Percentiles rank a stretch among this genome's conserved stretches.
These are phyloP conservation scores for Taenioides sp. DNA, from an alignment of 2,797 vertebrate genomes.

Conservation along the genomic window DNA sequence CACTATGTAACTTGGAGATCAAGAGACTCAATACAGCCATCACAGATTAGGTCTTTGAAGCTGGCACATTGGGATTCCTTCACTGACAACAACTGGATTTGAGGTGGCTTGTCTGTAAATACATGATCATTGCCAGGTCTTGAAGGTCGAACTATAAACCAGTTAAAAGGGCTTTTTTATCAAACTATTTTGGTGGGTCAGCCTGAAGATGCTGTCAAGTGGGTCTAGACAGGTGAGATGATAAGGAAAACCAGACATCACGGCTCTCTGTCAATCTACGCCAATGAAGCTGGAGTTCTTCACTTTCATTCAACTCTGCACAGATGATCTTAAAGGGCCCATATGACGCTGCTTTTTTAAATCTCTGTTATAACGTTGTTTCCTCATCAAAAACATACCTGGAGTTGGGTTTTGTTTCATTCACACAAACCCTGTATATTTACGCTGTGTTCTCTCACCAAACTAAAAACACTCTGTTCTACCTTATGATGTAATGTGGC, in stretches of 20 bases:
- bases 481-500: too few species aligned
- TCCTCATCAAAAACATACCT: too few species aligned
- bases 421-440: too few species aligned
- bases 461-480: too few species aligned
- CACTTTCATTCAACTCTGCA: constrained; percentile 12
- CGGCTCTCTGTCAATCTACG: constrained; percentile 36
- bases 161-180: constrained; percentile 53
- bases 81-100: constrained; percentile 46
- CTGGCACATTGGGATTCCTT: constrained; percentile 43
- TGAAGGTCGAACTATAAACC: constrained; percentile 38
- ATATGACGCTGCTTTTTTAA: too few species aligned
- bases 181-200: constrained; percentile 38
- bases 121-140: constrained; percentile 36
- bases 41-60: constrained; percentile 61
- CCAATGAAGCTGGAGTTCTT: constrained; percentile 17
- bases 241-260: constrained; percentile 47
- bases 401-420: too few species aligned
- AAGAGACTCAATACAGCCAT: constrained; percentile 63
- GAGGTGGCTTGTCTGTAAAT: constrained; percentile 58
- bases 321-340: constrained; percentile 8
- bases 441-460: too few species aligned
- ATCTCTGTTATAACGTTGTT: too few species aligned
- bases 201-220: constrained; percentile 55
- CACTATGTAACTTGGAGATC: constrained; percentile 38
- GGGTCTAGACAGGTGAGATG: constrained; percentile 54